Percentiles rank a stretch among this genome's conserved stretches.
phyloP scores from a whole-genome alignment of 1,140 invertebrate genomes.

The Eumeta japonica region DNA sequence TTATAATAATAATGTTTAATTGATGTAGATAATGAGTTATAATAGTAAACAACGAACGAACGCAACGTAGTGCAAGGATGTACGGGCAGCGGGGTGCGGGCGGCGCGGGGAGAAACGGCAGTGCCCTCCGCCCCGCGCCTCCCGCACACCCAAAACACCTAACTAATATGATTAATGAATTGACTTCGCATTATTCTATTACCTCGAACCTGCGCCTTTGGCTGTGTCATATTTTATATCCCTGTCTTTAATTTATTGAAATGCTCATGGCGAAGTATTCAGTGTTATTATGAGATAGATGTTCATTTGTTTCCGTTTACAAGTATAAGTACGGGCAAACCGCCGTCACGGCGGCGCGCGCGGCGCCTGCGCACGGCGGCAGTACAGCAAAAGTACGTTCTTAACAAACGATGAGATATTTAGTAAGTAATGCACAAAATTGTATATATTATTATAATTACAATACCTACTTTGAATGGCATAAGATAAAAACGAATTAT shows the following conservation, averaged over 20 bases:
- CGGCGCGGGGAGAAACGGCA: slow-evolving; percentile 16
- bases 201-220: slow-evolving; percentile 51
- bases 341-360: slow-evolving; percentile 4
- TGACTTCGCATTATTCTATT: slow-evolving; percentile 56
- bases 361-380: neutral
- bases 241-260: slow-evolving; percentile 51
- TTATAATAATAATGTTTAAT: slow-evolving; percentile 58
- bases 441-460: slow-evolving; percentile 53
- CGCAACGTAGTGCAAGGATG: slow-evolving; percentile 46
- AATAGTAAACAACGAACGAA: slow-evolving; percentile 50
- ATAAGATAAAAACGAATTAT: slow-evolving; percentile 55
- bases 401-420: slow-evolving; percentile 56
- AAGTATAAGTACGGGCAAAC: slow-evolving; percentile 6
- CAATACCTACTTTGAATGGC: slow-evolving; percentile 56
- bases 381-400: slow-evolving; percentile 54
- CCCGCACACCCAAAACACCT: slow-evolving; percentile 32
- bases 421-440: slow-evolving; percentile 57
- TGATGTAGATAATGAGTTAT: slow-evolving; percentile 56
- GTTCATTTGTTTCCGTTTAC: too few species aligned
- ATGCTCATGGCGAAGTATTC: too few species aligned
- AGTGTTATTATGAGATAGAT: too few species aligned
- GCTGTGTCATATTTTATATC: slow-evolving; percentile 41
- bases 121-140: neutral
- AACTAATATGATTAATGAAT: slow-evolving; percentile 57
- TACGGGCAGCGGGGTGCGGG: slow-evolving; percentile 18